Percentiles rank a stretch among this genome's conserved stretches.
These are phyloP conservation scores for Pristis pectinata DNA, from an alignment of 2,797 vertebrate species.

Conservation along the genomic window DNA sequence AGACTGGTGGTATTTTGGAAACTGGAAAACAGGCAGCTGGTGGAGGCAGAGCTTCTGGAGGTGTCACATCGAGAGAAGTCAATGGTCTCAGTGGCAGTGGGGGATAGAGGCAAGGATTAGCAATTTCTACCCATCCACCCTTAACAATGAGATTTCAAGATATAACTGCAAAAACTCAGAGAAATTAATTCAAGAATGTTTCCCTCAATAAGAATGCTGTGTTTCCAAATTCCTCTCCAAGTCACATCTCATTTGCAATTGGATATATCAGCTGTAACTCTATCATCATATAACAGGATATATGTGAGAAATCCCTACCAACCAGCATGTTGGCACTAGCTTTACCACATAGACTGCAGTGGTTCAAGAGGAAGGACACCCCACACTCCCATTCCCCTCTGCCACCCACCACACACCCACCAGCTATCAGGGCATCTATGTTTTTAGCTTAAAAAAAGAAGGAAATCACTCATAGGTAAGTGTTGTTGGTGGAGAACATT, in stretches of 20 bases:
- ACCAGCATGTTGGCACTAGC: neutral
- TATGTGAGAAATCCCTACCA: neutral
- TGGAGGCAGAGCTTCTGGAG: neutral
- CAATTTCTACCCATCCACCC: neutral
- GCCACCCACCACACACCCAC: neutral
- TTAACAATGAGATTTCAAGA: no score
- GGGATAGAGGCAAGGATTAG: neutral
- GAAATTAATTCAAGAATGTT: neutral
- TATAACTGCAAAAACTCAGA: neutral
- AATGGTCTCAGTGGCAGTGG: neutral
- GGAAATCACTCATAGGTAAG: neutral
- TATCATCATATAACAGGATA: neutral
- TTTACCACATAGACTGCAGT: neutral
- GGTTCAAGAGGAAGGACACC: no score
- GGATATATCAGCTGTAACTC: neutral
- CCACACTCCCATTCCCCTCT: no score
- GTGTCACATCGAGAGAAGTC: neutral
- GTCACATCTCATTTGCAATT: neutral
- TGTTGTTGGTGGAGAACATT: neutral
- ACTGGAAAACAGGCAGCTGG: neutral
- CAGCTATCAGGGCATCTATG: neutral
- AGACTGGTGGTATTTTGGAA: neutral
- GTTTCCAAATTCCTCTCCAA: neutral
- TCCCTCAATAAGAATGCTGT: neutral
- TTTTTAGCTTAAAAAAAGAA: neutral